Evolutionary conservation across 2,888 invertebrate genomes (phyloP).

Genomic region (Drosophila nigritarsus): DNA sequence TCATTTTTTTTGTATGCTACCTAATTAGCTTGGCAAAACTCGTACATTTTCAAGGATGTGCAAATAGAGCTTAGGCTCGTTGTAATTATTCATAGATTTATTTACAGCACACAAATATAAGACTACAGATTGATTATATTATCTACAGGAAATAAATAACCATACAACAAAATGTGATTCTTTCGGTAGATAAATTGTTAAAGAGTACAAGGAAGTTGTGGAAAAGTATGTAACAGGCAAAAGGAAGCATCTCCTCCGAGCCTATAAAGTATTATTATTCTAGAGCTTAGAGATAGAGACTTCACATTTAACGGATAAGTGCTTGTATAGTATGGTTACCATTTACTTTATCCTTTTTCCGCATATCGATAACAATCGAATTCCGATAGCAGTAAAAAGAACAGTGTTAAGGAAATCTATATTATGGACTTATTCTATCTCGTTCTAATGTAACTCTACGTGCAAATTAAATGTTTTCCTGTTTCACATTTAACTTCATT

Average conservation of each 20-base stretch:
- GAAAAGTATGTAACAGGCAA: too few relatives aligned
- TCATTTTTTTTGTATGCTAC: neutral
- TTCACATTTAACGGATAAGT: too few relatives aligned
- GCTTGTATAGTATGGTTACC: neutral
- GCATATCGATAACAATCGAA: neutral
- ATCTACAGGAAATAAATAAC: neutral
- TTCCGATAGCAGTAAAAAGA: neutral
- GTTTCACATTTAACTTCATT: neutral
- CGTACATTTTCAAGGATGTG: neutral
- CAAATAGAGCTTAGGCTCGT: neutral
- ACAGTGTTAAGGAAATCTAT: neutral
- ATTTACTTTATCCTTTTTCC: neutral
- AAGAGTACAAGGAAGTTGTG: too few relatives aligned
- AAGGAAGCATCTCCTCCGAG: too few relatives aligned
- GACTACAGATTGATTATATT: neutral
- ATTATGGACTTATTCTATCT: neutral
- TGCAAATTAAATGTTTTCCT: neutral
- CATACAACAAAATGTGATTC: neutral
- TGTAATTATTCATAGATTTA: neutral
- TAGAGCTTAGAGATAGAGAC: neutral
- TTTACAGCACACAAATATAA: neutral
- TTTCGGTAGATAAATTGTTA: neutral
- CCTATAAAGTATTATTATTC: neutral
- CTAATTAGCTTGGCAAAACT: constrained; percentile 1
- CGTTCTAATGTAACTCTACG: neutral